Conservation (phyloP, 2,797 vertebrate genomes). For the Podarcis siculus region DNA sequence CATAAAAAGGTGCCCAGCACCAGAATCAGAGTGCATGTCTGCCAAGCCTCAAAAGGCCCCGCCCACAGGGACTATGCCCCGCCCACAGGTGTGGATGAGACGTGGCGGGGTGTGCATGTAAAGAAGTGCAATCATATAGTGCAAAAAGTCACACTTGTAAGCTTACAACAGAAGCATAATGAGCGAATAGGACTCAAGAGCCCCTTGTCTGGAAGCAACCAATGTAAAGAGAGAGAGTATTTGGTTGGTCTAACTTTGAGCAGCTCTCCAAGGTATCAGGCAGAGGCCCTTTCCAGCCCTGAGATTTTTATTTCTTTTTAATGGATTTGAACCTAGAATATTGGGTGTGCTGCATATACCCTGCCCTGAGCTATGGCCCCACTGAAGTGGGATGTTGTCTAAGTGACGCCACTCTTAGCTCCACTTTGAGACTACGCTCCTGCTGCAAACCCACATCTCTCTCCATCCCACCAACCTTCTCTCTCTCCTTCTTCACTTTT, state of each 20-base stretch:
- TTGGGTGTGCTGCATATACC: background rate
- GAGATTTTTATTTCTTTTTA: background rate
- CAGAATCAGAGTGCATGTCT: no score
- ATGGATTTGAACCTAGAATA: background rate
- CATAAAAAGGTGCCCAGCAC: no score
- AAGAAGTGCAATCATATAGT: no score
- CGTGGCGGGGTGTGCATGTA: no score
- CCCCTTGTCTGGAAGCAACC: no score
- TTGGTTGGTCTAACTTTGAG: background rate
- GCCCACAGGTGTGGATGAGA: no score
- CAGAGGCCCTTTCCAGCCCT: background rate
- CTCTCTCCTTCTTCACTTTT: background rate
- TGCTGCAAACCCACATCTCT: background rate
- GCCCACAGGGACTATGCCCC: no score
- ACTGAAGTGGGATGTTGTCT: background rate
- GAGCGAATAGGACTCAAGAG: no score
- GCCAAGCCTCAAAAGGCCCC: no score
- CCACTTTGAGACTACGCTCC: background rate
- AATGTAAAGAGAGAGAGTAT: background rate
- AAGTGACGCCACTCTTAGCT: background rate
- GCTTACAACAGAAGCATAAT: no score
- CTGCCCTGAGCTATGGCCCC: background rate
- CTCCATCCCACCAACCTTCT: background rate
- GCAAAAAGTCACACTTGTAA: no score
- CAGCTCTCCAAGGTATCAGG: background rate